These are phyloP conservation scores for Helicolenus hilgendorfi DNA, from an alignment of 2,797 vertebrate species.

Conservation along the genomic window DNA sequence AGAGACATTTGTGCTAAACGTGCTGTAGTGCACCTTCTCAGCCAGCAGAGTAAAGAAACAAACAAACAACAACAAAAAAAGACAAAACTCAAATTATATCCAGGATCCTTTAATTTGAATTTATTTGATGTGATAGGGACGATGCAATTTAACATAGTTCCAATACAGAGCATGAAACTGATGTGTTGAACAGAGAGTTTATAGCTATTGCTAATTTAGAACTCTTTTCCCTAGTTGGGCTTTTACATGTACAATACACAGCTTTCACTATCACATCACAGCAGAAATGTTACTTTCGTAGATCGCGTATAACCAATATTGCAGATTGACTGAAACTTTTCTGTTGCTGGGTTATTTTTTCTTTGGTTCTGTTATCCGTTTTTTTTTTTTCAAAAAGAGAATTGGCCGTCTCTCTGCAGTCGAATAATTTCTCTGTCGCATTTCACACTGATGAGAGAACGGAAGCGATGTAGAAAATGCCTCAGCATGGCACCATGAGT, in stretches of 20 bases:
- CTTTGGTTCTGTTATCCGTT: neutral
- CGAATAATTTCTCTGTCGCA: slow-evolving; percentile 11
- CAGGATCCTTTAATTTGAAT: neutral
- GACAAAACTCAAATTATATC: neutral
- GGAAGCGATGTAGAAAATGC: slow-evolving; percentile 15
- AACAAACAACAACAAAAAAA: neutral
- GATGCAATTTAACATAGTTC: neutral
- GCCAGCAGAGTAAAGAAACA: neutral
- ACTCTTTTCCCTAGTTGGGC: neutral
- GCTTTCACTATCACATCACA: neutral
- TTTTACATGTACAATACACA: neutral
- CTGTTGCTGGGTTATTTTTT: neutral
- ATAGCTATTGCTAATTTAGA: neutral
- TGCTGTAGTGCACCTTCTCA: neutral
- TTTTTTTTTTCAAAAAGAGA: neutral
- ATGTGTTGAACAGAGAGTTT: neutral
- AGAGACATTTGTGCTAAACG: neutral
- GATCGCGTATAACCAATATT: neutral
- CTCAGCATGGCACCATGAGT: slow-evolving; percentile 3
- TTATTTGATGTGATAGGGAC: neutral
- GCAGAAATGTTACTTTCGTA: neutral
- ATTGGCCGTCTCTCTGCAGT: neutral
- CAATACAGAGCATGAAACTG: neutral
- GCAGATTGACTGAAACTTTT: neutral
- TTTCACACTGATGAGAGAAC: slow-evolving; percentile 27